Evolutionary conservation across 2,888 invertebrate genomes (phyloP).

Genomic region (Sipha maydis): DNA sequence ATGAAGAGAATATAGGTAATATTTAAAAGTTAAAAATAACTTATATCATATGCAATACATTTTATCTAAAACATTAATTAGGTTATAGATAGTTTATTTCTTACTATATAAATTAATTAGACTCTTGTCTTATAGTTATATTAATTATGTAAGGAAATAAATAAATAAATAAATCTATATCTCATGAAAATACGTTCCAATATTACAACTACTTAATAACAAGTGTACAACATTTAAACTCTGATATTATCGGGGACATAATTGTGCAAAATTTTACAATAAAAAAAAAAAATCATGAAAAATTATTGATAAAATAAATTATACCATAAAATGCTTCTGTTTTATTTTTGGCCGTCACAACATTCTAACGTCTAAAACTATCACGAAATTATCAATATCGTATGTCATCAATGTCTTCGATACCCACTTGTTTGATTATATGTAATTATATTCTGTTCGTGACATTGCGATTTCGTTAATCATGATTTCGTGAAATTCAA

Average conservation of each 20-base stretch:
- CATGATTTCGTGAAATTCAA: background rate
- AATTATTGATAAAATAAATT: background rate
- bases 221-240: too few species aligned
- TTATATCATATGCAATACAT: background rate
- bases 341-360: background rate
- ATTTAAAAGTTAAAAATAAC: background rate
- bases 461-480: background rate
- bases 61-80: background rate
- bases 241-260: too few species aligned
- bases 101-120: too few species aligned
- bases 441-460: background rate
- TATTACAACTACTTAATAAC: background rate
- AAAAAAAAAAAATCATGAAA: background rate
- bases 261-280: too few species aligned
- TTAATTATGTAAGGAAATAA: background rate
- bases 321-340: background rate
- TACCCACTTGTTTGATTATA: background rate
- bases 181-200: background rate
- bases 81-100: background rate
- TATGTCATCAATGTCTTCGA: background rate
- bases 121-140: background rate
- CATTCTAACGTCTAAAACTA: conserved; percentile 18
- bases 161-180: too few species aligned
- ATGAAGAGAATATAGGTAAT: background rate
- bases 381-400: conserved; percentile 24